Evolutionary conservation across 2,797 vertebrate species (phyloP), one percentile per base, ranked within the genome.

Genomic region (Gallirallus australis): DNA sequence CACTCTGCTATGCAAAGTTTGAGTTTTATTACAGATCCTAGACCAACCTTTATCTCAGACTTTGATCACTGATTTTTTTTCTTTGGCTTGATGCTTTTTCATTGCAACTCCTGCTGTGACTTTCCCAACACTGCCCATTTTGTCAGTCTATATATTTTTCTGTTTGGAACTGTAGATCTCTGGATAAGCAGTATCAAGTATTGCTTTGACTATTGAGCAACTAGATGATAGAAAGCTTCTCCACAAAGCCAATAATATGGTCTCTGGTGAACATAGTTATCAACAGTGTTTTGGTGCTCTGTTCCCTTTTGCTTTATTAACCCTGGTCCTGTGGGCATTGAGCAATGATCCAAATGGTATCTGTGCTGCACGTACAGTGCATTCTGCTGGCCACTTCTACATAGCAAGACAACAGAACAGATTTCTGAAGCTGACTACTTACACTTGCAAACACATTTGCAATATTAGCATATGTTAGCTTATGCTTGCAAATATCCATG

Each of bases 251-350:
- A 93, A 24, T 83, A 68, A 90, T 94, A 69, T 8, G 39, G 66
- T 94, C 85, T 92, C 86, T 86, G 95, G 71, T 96, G 82, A 75
- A 57, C 68, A 52, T 35, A 78, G 66, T 79, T 95, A 82, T 82
- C 84, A 82, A 31, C 56, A 87, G 68, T 33, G 83, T 56, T 96
- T 92, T 92, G 93, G 91, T 93, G 80, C 73, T 76, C 82, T 90
- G 64, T 93, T 96, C 64, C 86, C 90, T 94, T 96, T 96, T 82
- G 68, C 92, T 93, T 95, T 96, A 75, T 92, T 96, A 94, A 92
- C 45, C 56, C 85, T 71, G 73, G 82, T 73, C 93, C 82, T 90
- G 59, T 80, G 87, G 82, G 85, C 86, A 91, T 89, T 95, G 86
- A 96, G 93, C 90, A 97, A 96, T 82, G 73, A 42, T 87, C 45